Base-by-base conservation (phyloP, 2,888 invertebrate species). In the Harpagoxenus sublaevis region DNA sequence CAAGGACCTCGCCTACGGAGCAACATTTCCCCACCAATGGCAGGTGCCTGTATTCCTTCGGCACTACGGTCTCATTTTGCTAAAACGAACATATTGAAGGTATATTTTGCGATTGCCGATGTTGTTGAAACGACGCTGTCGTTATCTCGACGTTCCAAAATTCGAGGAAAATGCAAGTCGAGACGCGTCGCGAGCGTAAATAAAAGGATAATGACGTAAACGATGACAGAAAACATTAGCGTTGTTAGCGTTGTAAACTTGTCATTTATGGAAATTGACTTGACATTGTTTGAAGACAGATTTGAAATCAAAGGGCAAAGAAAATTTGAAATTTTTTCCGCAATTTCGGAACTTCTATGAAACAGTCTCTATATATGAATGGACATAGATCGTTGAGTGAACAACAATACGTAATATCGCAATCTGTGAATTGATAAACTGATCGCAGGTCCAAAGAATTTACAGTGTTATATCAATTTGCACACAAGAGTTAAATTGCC, bases 1-100 rank as follows among this genome's bases (percentile, higher is more conserved):
- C 48, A 5, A 94, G 82, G 18, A 92, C 73, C 74, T 94, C 89
- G 28, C 91, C 89, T 4, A 90, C 3, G 2, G 91, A 81, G 66
- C 95, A 95, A 71, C 95, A 95, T 88, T 95, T 95, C 28, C 89
- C 93, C 2, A 94, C 94, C 10, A 92, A 31, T 15, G 94, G 93
- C 53, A 93, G 84, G 5, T 48, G 31, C 53, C 42, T 84, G 53
- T 92, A 91, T 31, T 91, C 84, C 4, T 74, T 68, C 2, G 89
- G 86, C 28, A 92, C 77, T 0, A 10, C 18, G 0, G 94, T 92
- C 0, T 86, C 78, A 53, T 94, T 94, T 92, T 93, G 86, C 91
- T 89, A 23, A 55, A 85, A 55, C 8, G 2, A 70, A 63, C 18
- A 85, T 9, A 48, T 60, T 23, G 28, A n/a, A 48, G 6, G 1